These are phyloP conservation scores for Drosophila neutralis DNA, from an alignment of 2,888 invertebrate species.

Conservation along the genomic window DNA sequence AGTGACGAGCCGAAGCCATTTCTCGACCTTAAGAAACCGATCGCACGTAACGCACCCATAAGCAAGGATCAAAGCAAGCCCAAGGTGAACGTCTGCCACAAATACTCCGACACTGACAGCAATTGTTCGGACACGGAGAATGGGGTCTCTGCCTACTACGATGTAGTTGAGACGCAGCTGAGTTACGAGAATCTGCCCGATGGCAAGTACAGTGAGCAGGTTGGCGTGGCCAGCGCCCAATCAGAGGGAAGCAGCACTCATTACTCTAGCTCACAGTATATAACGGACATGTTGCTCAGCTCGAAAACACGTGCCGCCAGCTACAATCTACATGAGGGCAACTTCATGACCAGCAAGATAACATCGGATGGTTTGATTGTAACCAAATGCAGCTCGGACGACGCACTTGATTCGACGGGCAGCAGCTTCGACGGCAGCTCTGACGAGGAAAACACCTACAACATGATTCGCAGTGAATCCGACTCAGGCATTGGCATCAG, in stretches of 20 bases:
- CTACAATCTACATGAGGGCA: constrained; percentile 84
- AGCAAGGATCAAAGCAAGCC: constrained; percentile 89
- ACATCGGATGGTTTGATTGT: constrained; percentile 85
- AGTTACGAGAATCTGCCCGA: constrained; percentile 84
- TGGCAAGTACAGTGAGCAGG: constrained; percentile 80
- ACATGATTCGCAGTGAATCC: constrained; percentile 85
- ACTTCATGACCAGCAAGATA: constrained; percentile 85
- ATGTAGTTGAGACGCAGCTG: constrained; percentile 83
- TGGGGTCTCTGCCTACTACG: constrained; percentile 84
- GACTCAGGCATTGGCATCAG: constrained; percentile 85
- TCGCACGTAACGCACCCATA: constrained; percentile 88
- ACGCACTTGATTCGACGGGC: constrained; percentile 84
- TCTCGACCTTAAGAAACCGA: constrained; percentile 84
- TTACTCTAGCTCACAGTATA: constrained; percentile 83
- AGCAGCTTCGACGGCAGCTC: constrained; percentile 85
- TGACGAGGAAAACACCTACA: constrained; percentile 85
- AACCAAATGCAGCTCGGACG: constrained; percentile 84
- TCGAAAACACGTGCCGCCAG: constrained; percentile 84
- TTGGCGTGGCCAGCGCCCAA: constrained; percentile 62
- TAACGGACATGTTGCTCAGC: constrained; percentile 84
- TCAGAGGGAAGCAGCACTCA: constrained; percentile 57
- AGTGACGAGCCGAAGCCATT: constrained; percentile 82
- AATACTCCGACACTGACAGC: constrained; percentile 87
- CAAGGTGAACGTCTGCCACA: constrained; percentile 87
- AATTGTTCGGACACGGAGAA: constrained; percentile 87